Percentiles rank a stretch among this genome's conserved stretches.
These are phyloP conservation scores for Plebejus argus DNA, from an alignment of 2,888 invertebrate genomes.

Conservation along the genomic window DNA sequence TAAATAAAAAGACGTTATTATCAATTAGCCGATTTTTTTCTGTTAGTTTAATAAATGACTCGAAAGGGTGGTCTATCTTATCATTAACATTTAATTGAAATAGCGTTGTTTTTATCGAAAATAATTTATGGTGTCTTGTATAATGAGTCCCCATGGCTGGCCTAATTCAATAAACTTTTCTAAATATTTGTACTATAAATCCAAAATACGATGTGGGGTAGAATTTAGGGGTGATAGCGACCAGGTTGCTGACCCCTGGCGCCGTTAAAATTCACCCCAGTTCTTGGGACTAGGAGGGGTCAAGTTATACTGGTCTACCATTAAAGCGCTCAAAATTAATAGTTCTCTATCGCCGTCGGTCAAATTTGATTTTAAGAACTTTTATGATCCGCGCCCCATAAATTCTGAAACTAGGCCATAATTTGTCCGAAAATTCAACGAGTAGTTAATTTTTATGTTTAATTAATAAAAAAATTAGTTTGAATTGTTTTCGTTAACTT, in stretches of 20 bases:
- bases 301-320: neutral
- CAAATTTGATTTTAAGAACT: slow-evolving; percentile 27
- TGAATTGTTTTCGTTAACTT: slow-evolving; percentile 2
- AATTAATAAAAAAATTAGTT: slow-evolving; percentile 16
- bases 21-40: neutral
- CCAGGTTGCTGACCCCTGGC: slow-evolving; percentile 19
- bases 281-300: neutral
- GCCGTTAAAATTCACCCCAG: neutral
- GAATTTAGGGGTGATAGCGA: slow-evolving; percentile 26
- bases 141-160: slow-evolving; percentile 11
- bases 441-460: neutral
- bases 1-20: neutral
- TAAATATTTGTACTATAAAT: slow-evolving; percentile 34
- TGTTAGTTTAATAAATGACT: neutral
- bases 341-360: slow-evolving; percentile 16
- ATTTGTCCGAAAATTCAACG: slow-evolving; percentile 9
- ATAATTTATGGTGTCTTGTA: slow-evolving; percentile 16
- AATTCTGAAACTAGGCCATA: slow-evolving; percentile 10
- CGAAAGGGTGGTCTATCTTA: slow-evolving; percentile 26
- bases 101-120: slow-evolving; percentile 9
- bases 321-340: slow-evolving; percentile 27
- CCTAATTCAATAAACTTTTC: slow-evolving; percentile 29
- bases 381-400: slow-evolving; percentile 20
- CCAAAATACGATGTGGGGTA: slow-evolving; percentile 30
- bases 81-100: neutral